These are phyloP conservation scores for Menidia beryllina DNA, from an alignment of 2,113 vertebrate species.

Conservation along the genomic window DNA sequence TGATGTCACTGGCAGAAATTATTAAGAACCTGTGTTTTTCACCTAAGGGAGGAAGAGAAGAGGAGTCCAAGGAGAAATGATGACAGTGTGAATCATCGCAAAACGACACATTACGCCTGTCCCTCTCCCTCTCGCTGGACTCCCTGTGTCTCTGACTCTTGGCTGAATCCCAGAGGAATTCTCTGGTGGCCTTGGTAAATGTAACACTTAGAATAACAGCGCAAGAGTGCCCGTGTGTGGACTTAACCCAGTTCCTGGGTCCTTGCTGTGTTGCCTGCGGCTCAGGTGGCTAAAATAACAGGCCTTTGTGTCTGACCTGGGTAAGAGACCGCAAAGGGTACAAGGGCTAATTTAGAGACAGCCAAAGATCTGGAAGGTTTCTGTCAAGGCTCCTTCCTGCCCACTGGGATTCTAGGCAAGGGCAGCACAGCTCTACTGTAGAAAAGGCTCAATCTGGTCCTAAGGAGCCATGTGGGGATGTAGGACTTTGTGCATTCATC, in stretches of 20 bases:
- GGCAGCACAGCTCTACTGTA: slow-evolving; percentile 17
- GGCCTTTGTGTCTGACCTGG: slow-evolving; percentile 67
- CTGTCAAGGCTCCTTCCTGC: slow-evolving; percentile 44
- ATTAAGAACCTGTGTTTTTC: slow-evolving; percentile 45
- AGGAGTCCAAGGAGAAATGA: slow-evolving; percentile 22
- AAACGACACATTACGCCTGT: slow-evolving; percentile 24
- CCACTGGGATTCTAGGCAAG: slow-evolving; percentile 23
- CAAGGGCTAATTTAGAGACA: slow-evolving; percentile 61
- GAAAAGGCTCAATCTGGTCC: slow-evolving; percentile 44
- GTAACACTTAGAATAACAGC: slow-evolving; percentile 81
- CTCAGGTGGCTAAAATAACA: slow-evolving; percentile 62
- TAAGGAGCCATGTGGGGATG: slow-evolving; percentile 46
- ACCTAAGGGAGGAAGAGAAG: slow-evolving; percentile 40
- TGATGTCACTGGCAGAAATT: slow-evolving; percentile 65
- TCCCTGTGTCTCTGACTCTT: slow-evolving; percentile 66
- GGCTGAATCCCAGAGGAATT: slow-evolving; percentile 81
- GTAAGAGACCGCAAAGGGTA: slow-evolving; percentile 54
- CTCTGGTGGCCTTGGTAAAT: slow-evolving; percentile 80
- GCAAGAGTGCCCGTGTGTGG: slow-evolving; percentile 74
- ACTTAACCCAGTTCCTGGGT: slow-evolving; percentile 81
- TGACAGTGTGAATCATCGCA: slow-evolving; percentile 49
- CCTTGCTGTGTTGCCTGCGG: slow-evolving; percentile 67
- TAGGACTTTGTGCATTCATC: slow-evolving; percentile 23
- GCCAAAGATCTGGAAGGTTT: slow-evolving; percentile 49
- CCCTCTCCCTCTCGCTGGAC: slow-evolving; percentile 51